phyloP scores from a whole-genome alignment of 2,113 vertebrate species.

The Lichenostomus cassidix region DNA sequence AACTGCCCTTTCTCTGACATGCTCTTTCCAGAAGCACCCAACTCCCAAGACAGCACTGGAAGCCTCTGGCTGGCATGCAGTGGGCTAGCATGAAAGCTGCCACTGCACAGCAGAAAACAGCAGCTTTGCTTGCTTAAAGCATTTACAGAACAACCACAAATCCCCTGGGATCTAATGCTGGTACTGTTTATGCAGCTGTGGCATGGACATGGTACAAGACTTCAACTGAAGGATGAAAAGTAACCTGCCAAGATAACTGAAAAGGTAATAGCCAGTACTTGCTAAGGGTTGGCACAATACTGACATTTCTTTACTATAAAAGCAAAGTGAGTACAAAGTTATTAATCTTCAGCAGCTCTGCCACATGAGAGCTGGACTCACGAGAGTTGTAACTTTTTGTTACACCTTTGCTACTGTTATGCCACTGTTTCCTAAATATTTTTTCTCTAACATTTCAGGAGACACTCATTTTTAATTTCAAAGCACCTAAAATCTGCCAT shows the following conservation, averaged over 20 bases:
- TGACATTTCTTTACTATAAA: neutral
- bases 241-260: neutral
- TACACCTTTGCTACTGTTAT: neutral
- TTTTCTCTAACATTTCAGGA: neutral
- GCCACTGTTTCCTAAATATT: neutral
- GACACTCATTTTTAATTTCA: neutral
- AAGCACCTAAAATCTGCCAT: neutral
- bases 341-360: conserved; percentile 39
- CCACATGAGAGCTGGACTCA: neutral
- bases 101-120: neutral
- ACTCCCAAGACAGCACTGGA: neutral
- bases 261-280: neutral
- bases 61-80: neutral
- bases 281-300: neutral
- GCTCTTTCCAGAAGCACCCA: neutral
- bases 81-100: neutral
- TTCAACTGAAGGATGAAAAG: neutral
- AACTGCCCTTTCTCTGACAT: neutral
- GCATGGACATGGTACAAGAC: neutral
- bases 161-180: neutral
- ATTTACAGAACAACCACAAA: neutral
- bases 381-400: neutral
- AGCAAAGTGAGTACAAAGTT: conserved; percentile 15
- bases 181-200: neutral
- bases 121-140: neutral